Base-by-base conservation (phyloP, 2,888 invertebrate species). In the Nemotelus pantherinus region DNA sequence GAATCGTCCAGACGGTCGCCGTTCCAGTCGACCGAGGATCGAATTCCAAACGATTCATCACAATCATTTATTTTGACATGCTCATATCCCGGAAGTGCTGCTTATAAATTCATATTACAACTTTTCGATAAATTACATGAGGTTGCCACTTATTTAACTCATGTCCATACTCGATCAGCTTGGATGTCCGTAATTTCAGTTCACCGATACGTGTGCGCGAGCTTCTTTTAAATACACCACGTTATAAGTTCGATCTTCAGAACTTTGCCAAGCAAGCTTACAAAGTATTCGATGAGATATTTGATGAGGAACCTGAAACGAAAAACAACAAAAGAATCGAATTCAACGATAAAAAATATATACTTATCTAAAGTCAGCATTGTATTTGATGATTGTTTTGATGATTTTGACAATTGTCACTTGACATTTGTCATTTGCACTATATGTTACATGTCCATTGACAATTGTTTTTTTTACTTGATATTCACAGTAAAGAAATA, bases 141-240 rank as follows among this genome's bases (percentile, higher is more conserved):
- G 80, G 82, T 84, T 6, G 82, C 86, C 84, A 78, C 87, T 84
- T 83, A 86, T 81, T 80, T 87, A 75, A 81, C 82, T 53, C 85
- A 86, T 77, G 84, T 86, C 1, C 82, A 84, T 0, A 84, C 84
- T 25, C 83, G 84, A 64, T 87, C 85, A 81, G 88, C 92, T 48
- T 93, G 93, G 93, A 89, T 94, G 88, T 92, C 93, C 43, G 91
- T 82, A 91, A 92, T 83, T 93, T 92, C 83, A 91, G 92, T 80
- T 91, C 92, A 75, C 92, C 92, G 0, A 84, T 90, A 77, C 89
- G 93, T 67, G 88, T 93, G 1, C 91, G 91, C 64, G 91, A 92
- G 80, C 83, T 91, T 72, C 90, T 90, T 75, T 84, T 85, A 44
- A 90, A 90, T 81, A 88, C 90, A 81, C 87, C 90, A 68, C 85